A percentile compares a stretch with the other conserved stretches of the same genome.
Evolutionary conservation across 1,140 invertebrate genomes (phyloP).

Genomic region (Drosophila kurseongensis): DNA sequence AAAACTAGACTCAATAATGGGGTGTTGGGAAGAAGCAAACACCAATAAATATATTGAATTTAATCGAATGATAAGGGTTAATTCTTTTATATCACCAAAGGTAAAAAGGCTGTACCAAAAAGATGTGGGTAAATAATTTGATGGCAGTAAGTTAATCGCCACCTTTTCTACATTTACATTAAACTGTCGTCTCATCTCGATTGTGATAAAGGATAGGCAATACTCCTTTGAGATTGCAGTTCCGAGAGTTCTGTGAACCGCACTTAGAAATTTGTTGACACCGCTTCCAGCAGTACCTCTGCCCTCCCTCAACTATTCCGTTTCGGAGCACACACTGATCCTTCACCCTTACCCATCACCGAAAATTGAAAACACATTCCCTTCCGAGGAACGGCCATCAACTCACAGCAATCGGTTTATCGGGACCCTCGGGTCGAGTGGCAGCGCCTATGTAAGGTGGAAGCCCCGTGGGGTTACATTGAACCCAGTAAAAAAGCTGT

Average conservation of each 20-base stretch:
- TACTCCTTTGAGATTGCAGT: background rate
- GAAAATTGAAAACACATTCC: constrained; percentile 4
- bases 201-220: background rate
- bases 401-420: constrained; percentile 23
- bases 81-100: no score
- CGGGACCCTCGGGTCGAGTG: constrained; percentile 24
- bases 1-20: no score
- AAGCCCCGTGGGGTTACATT: constrained; percentile 71
- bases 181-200: background rate
- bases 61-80: no score
- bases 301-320: background rate
- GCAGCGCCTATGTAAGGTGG: constrained; percentile 56
- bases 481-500: constrained; percentile 73
- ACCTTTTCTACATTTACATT: no score
- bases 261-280: constrained; percentile 5
- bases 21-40: no score
- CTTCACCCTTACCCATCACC: constrained; percentile 3
- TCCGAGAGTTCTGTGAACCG: constrained; percentile 5
- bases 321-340: constrained; percentile 33
- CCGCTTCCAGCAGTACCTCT: background rate
- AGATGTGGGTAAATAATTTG: no score
- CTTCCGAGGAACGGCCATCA: constrained; percentile 11
- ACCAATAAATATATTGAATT: no score
- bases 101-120: no score
- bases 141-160: no score